Evolutionary conservation across 1,140 invertebrate genomes (phyloP).

Genomic region (Asbolus verrucosus): DNA sequence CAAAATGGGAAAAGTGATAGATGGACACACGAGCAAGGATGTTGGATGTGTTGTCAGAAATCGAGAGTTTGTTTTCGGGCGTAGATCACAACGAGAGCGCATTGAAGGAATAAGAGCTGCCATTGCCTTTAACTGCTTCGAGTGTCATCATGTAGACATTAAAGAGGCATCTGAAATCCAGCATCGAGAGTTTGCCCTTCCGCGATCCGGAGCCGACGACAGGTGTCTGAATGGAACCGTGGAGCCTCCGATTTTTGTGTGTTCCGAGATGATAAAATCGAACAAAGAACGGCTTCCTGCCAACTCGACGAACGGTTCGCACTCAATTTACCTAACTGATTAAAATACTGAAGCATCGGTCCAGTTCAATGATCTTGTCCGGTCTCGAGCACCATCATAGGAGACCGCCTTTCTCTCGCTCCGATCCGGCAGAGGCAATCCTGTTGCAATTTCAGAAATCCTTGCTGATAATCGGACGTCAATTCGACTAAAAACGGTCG

Average conservation of each 20-base stretch:
- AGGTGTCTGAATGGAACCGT: conserved; percentile 26
- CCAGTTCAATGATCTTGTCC: conserved; percentile 38
- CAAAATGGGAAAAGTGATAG: too few relatives aligned
- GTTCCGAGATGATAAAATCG: conserved; percentile 11
- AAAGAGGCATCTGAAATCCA: neutral
- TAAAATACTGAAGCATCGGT: conserved; percentile 37
- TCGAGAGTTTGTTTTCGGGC: too few relatives aligned
- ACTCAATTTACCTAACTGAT: conserved; percentile 39
- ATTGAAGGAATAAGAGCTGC: too few relatives aligned
- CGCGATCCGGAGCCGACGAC: neutral
- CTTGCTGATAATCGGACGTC: neutral
- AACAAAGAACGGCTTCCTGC: conserved; percentile 36
- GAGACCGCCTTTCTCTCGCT: conserved; percentile 24
- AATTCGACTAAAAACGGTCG: neutral
- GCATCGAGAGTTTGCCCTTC: conserved; percentile 13
- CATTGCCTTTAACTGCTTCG: too few relatives aligned
- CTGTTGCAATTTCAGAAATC: conserved; percentile 15
- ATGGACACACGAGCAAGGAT: too few relatives aligned
- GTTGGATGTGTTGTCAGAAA: too few relatives aligned
- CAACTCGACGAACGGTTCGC: conserved; percentile 29
- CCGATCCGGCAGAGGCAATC: neutral
- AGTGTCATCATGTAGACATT: neutral
- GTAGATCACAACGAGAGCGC: too few relatives aligned
- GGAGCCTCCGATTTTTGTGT: conserved; percentile 22
- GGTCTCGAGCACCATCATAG: conserved; percentile 8